Conservation (phyloP, 2,797 vertebrate species). For the Masticophis lateralis region DNA sequence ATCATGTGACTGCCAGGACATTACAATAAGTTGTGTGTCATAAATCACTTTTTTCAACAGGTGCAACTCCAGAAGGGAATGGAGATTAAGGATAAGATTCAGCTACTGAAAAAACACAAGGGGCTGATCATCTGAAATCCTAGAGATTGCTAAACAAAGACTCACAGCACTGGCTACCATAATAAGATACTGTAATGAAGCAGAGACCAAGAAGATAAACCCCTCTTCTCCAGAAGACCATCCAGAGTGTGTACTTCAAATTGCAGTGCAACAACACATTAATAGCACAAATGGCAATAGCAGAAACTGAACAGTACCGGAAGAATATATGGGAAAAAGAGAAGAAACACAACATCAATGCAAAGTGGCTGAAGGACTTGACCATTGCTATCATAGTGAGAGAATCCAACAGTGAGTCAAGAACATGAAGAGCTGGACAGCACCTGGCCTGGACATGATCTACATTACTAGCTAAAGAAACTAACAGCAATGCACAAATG, state of each 20-base stretch:
- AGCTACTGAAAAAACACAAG: not conserved
- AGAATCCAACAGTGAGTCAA: too few relatives aligned
- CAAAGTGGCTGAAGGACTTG: too few relatives aligned
- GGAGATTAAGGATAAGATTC: not conserved
- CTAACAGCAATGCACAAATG: too few relatives aligned
- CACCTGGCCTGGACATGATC: too few relatives aligned
- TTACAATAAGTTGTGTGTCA: not conserved
- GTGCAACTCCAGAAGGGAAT: not conserved
- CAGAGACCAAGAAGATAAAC: not conserved
- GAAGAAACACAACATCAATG: too few relatives aligned
- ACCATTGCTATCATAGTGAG: too few relatives aligned
- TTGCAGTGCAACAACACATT: too few relatives aligned
- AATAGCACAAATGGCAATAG: too few relatives aligned
- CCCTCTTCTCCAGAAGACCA: not conserved
- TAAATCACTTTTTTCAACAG: not conserved
- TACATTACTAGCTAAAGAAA: too few relatives aligned
- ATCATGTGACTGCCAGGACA: not conserved
- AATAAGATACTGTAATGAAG: not conserved
- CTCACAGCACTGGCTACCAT: not conserved
- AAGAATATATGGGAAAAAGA: too few relatives aligned
- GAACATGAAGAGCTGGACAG: too few relatives aligned
- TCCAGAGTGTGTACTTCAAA: not conserved
- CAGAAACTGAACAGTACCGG: too few relatives aligned
- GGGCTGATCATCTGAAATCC: not conserved
- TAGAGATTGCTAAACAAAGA: not conserved